Conservation (phyloP, 2,888 invertebrate genomes). For the Hydroisotoma schaefferi region DNA sequence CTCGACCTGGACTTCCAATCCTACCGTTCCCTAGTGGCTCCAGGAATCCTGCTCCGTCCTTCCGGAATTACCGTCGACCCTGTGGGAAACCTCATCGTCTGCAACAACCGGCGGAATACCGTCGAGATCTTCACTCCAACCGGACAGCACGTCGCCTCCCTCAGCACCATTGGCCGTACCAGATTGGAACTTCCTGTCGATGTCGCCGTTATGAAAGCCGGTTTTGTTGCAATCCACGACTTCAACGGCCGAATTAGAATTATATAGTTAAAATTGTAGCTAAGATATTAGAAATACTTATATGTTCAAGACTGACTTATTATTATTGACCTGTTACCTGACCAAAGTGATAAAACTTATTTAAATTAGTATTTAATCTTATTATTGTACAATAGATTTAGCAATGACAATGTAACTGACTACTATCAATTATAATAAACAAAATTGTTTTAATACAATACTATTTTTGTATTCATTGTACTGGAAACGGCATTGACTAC, state of each 20-base stretch:
- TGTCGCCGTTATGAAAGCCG: conserved; percentile 5
- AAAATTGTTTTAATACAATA: too few species aligned
- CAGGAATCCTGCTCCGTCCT: conserved; percentile 13
- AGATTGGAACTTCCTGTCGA: conserved; percentile 10
- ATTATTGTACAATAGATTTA: too few species aligned
- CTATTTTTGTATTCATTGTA: too few species aligned
- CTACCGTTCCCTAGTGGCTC: neutral
- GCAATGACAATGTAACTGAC: too few species aligned
- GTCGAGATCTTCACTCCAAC: conserved; percentile 17
- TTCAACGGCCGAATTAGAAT: conserved; percentile 17
- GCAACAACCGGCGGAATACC: conserved; percentile 16
- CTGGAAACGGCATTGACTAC: too few species aligned
- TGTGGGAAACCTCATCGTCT: conserved; percentile 28
- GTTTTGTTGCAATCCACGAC: conserved; percentile 13
- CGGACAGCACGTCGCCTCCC: conserved; percentile 6
- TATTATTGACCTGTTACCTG: too few species aligned
- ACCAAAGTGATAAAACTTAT: too few species aligned
- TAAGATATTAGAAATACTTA: too few species aligned
- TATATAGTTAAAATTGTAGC: too few species aligned
- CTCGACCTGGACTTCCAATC: neutral
- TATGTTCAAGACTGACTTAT: too few species aligned
- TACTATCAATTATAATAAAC: too few species aligned
- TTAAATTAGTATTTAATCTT: too few species aligned
- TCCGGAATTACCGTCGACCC: conserved; percentile 29
- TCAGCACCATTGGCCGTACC: conserved; percentile 1